Evolutionary conservation across 64 coral and sea anemone genomes (phyloP), one percentile per base, ranked within the genome.

Genomic region (Platygyra sinensis): DNA sequence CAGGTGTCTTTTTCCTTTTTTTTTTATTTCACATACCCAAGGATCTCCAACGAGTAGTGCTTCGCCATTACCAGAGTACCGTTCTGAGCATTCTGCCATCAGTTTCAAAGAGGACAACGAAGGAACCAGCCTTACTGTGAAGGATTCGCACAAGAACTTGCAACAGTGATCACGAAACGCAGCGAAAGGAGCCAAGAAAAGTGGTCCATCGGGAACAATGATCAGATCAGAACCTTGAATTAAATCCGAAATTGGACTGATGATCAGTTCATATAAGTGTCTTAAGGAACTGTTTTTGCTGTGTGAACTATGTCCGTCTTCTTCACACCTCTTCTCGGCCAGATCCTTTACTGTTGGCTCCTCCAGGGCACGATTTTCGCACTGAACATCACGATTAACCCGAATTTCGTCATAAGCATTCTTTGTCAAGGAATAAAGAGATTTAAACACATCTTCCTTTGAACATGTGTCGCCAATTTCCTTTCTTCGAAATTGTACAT

Each of bases 41-140:
- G 89, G 89, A 62, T 91, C 73, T 65, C 80, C 89, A 77, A 91
- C 80, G 60, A 91, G n/a, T 2, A 91, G 72, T 62, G 79, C 89
- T 12, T 67, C 79, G 33, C 25, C 69, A 24, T 36, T 73, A 50
- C 67, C 55, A 42, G 72, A 62, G 20, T 67, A 72, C 0, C 72
- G 49, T 15, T 32, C 39, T 16, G 51, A 51, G 42, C 79, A 75
- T 10, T 91, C 89, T 55, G 62, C 72, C 31, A 92, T 76, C 54
- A 42, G 3, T 24, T 78, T 92, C 18, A 92, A 78, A 16, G 67
- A 55, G 6, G 81, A 39, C 24, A 92, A 39, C 5, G 80, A 92
- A 16, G 90, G 90, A 12, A 54, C 60, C 46, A 86, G 9, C 9
- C 90, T 80, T 60, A 92, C 76, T 49, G 31, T 55, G n/a, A 86